These are phyloP conservation scores for Eupleurogrammus muticus DNA, from an alignment of 2,797 vertebrate species.

Conservation along the genomic window DNA sequence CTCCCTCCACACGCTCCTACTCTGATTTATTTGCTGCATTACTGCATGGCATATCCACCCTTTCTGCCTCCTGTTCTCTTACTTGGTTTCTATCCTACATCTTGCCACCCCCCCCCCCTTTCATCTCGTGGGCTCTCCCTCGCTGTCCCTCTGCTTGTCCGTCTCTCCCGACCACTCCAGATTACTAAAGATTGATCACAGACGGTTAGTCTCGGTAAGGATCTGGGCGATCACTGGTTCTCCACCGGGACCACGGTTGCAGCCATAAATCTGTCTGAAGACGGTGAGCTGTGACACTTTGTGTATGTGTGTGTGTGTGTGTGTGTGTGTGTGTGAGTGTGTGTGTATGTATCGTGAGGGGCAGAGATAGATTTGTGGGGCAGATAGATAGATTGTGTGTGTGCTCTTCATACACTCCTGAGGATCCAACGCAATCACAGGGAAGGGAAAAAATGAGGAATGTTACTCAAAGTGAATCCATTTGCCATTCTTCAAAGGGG, in stretches of 20 bases:
- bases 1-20: slow-evolving; percentile 34
- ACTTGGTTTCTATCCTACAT: slow-evolving; percentile 5
- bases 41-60: slow-evolving; percentile 8
- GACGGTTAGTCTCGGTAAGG: slow-evolving; percentile 54
- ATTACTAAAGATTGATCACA: slow-evolving; percentile 69
- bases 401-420: slow-evolving; percentile 44
- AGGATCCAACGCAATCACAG: slow-evolving; percentile 42
- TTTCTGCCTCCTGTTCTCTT: slow-evolving; percentile 2
- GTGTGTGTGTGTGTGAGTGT: slow-evolving; percentile 31
- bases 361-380: slow-evolving; percentile 47
- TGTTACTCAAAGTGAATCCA: slow-evolving; percentile 36
- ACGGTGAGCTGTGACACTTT: slow-evolving; percentile 25
- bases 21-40: slow-evolving; percentile 15
- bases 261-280: slow-evolving; percentile 65
- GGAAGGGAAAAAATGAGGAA: slow-evolving; percentile 19
- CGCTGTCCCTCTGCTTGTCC: slow-evolving; percentile 18
- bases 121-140: not conserved
- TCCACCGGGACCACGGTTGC: slow-evolving; percentile 41
- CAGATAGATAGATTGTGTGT: slow-evolving; percentile 34
- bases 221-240: slow-evolving; percentile 56
- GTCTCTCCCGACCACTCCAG: slow-evolving; percentile 42
- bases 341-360: too few relatives aligned
- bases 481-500: slow-evolving; percentile 44
- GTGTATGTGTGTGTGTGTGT: slow-evolving; percentile 19
- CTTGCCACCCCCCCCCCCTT: not conserved